phyloP scores from a whole-genome alignment of 1,140 invertebrate species.

The Nylanderia fulva region DNA sequence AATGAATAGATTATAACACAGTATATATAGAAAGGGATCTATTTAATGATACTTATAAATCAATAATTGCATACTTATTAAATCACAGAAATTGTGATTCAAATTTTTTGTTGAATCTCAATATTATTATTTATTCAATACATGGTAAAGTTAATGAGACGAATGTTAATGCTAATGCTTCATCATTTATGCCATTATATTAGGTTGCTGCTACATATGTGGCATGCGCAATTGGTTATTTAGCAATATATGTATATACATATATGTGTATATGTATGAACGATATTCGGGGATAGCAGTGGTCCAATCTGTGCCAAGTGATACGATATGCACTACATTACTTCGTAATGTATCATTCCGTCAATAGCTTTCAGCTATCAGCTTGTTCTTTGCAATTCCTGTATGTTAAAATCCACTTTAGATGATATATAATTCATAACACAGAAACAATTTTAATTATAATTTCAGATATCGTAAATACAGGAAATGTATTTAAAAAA shows the following conservation, averaged over 20 bases:
- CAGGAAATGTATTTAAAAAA: too few relatives aligned
- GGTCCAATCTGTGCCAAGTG: neutral
- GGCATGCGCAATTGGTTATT: conserved; percentile 21
- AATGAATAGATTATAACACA: too few relatives aligned
- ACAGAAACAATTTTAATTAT: too few relatives aligned
- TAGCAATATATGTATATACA: conserved; percentile 23
- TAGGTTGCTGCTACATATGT: neutral
- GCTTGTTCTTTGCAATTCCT: conserved; percentile 2
- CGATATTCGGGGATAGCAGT: conserved; percentile 36
- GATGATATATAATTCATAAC: too few relatives aligned
- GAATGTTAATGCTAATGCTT: conserved; percentile 20
- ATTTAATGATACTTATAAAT: neutral
- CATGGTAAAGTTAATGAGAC: conserved; percentile 16
- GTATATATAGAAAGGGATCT: too few relatives aligned
- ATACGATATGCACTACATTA: conserved; percentile 38
- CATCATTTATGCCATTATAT: neutral
- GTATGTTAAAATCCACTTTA: neutral
- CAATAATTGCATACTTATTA: neutral
- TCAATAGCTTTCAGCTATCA: conserved; percentile 36
- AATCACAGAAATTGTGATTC: neutral
- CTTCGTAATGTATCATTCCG: conserved; percentile 32
- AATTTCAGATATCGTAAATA: too few relatives aligned
- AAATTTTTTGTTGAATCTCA: neutral
- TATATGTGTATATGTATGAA: neutral
- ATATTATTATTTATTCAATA: conserved; percentile 6